Evolutionary conservation across 2,888 invertebrate species (phyloP), one percentile per base, ranked within the genome.

Genomic region (Ochropleura leucogaster): DNA sequence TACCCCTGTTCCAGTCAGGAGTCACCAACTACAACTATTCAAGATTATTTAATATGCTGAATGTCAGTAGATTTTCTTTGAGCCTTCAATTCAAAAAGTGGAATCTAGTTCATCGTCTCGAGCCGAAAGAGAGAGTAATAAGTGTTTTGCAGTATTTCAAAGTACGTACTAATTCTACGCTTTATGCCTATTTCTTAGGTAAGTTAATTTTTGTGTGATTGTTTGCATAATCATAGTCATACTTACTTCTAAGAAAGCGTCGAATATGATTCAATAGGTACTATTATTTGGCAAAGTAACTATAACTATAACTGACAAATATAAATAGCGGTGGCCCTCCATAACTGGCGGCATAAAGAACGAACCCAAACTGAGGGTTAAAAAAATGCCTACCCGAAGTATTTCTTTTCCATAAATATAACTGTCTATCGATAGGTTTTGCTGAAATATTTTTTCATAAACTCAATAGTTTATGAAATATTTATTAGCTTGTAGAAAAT

Each of bases 71-170:
- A 47, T 91, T 94, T 84, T 90, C 90, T 14, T 72, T 94, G 42
- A 86, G 77, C 53, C 72, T 77, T 10, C 83, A 88, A 42, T 85
- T 89, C 49, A 89, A 77, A 14, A 81, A 80, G 55, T 89, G 91
- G 89, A 79, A 57, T 12, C 55, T 76, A 62, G 53, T 47, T 18
- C 82, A 89, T 53, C 76, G 80, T 6, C 20, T 82, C 5, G 74
- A 84, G 44, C 60, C 76, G 18, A 64, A 66, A 16, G 53, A 70
- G n/a, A 78, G 81, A 42, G 88, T 85, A 18, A 85, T 94, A n/a
- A 89, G 93, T 79, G 59, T 95, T 0, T 80, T 95, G 47, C 96
- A 96, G 79, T 95, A 95, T 83, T 95, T 96, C 70, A 96, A 96
- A 93, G 94, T 95, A 3, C 91, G 95, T 9, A 84, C 86, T 0